These are phyloP conservation scores for Spizaetus ornatus DNA, from an alignment of 2,113 vertebrate genomes.

Conservation along the genomic window DNA sequence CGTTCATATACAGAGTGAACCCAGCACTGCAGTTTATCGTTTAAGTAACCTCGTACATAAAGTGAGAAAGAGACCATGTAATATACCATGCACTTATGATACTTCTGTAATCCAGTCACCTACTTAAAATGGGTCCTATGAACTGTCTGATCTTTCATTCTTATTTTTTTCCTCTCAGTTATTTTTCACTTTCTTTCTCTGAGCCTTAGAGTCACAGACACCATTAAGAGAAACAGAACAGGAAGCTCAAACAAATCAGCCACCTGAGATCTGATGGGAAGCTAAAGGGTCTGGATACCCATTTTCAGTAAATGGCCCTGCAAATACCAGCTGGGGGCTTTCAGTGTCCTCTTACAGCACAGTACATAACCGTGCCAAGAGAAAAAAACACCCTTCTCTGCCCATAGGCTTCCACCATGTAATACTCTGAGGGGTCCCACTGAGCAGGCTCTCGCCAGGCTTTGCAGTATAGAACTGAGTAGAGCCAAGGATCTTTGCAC, in stretches of 20 bases:
- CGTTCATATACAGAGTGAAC: not conserved
- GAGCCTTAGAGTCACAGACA: not conserved
- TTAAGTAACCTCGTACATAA: not conserved
- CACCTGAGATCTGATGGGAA: not conserved
- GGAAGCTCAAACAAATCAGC: not conserved
- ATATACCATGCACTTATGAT: not conserved
- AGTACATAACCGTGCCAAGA: not conserved
- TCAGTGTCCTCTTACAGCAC: not conserved
- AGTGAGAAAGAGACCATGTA: not conserved
- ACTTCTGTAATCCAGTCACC: not conserved
- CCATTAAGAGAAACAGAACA: not conserved
- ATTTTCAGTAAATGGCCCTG: not conserved
- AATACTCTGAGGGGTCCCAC: not conserved
- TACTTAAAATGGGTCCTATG: not conserved
- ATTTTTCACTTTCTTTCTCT: not conserved
- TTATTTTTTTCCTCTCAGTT: not conserved
- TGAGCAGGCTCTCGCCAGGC: accelerated
- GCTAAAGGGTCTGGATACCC: not conserved
- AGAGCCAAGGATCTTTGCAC: not conserved
- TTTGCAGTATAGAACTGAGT: not conserved
- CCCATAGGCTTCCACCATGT: not conserved
- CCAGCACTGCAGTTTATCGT: not conserved
- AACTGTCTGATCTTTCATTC: not conserved
- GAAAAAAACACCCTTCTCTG: not conserved
- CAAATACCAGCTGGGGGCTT: not conserved